Evolutionary conservation across 2,113 vertebrate species (phyloP), one percentile per base, ranked within the genome.

Genomic region (Dolichallabes microphthalmus): DNA sequence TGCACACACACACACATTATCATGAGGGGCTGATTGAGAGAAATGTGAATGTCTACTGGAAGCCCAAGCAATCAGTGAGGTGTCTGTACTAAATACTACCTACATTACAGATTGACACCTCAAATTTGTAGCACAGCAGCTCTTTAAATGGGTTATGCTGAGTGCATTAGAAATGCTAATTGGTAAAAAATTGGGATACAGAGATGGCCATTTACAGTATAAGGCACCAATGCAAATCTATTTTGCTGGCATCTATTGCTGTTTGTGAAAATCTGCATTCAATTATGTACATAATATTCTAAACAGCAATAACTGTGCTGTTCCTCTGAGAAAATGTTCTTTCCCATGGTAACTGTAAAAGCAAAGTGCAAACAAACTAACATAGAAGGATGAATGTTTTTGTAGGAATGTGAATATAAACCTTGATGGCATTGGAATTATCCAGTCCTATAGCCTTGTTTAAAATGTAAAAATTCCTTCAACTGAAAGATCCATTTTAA

Each of bases 51-150:
- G 69, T 61, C 13, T 58, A 9, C 20, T 17, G 68, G 45, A 66
- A 45, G 27, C 45, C 52, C 60, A 57, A 35, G 27, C 20, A 76
- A 12, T 78, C 14, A 77, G 53, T 27, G 55, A 13, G 30, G 30
- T 35, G 53, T 78, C 91, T 92, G 88, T 74, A 83, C 84, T 88
- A 86, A 91, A 88, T 71, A 82, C 87, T 91, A 90, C 87, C 88
- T 90, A 78, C 68, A 85, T 30, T 45, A 60, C 57, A 73, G 86
- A 84, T 76, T 32, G 53, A 53, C 39, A 53, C 35, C 10, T 61
- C 20, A 74, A 13, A 11, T 45, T 57, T 57, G 27, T 50, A 68
- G 20, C 19, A 68, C 61, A 79, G 30, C 22, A 45, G 50, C 27
- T 68, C 32, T 84, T 85, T 57, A 85, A 78, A 19, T 19, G 9